Conservation (phyloP, 2,113 vertebrate genomes). For the Macroglossus sobrinus region DNA sequence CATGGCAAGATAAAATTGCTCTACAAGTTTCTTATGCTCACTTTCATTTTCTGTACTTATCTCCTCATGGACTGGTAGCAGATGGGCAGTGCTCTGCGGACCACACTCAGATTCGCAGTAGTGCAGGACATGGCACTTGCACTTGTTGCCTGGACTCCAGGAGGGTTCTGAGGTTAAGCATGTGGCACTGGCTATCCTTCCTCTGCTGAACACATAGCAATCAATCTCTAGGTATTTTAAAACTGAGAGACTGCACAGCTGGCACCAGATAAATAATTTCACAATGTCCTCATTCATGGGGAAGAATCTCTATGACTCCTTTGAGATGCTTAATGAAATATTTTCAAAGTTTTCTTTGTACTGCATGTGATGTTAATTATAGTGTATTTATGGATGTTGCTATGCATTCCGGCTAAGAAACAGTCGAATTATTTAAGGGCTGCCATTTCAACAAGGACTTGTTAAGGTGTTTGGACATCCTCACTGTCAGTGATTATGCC, state of each 20-base stretch:
- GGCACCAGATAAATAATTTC: constrained; percentile 56
- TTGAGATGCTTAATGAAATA: constrained; percentile 61
- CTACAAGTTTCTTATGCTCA: not conserved
- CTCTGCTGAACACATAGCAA: not conserved
- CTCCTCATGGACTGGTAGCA: not conserved
- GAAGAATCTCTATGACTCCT: constrained; percentile 44
- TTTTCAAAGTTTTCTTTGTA: constrained; percentile 55
- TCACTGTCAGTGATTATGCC: not conserved
- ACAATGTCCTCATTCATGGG: constrained; percentile 31
- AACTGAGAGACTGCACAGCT: not conserved
- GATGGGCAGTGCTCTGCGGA: rapidly evolving
- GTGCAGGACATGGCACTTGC: not conserved
- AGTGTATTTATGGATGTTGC: constrained; percentile 50
- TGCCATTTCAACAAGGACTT: constrained; percentile 47
- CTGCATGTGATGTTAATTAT: constrained; percentile 53
- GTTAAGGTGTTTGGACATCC: constrained; percentile 58
- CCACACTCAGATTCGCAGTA: not conserved
- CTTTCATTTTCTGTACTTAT: not conserved
- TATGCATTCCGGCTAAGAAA: constrained; percentile 35
- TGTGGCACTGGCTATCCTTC: not conserved
- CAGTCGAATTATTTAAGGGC: constrained; percentile 50
- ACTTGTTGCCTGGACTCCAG: rapidly evolving
- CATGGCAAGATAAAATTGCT: not conserved
- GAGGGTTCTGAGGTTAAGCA: no score
- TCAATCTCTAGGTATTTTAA: constrained; percentile 1